Base-by-base conservation (phyloP, 2,888 invertebrate genomes). In the Ophion ellenae region DNA sequence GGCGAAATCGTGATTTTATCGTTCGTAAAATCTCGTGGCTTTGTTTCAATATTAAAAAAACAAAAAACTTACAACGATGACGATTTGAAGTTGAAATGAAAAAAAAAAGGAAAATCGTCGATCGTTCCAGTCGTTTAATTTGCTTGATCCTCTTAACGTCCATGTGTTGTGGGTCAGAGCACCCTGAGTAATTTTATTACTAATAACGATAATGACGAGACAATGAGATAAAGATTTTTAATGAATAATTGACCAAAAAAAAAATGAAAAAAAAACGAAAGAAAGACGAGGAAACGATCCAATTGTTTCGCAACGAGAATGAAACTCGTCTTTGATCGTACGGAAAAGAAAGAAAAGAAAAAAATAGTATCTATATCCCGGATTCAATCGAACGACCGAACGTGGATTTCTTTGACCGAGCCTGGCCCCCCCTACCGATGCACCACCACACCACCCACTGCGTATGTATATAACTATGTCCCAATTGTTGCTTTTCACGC, bases 161-260 rank as follows among this genome's bases (percentile, higher is more conserved):
- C 94, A 94, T 94, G 94, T 94, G 94, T 94, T 94, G 93, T 94
- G 94, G 94, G 94, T 94, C 94, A 94, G 94, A 94, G 94, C 94
- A 93, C 93, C 94, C 94, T 93, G 89, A 89, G 89, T 82, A 88
- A 76, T 83, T 83, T 86, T 80, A 85, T 76, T 76, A 83, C 75
- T 83, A 81, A 84, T 79, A 86, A 86, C 84, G 83, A 83, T 84
- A 86, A 84, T 87, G 83, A 86, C 87, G 85, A 87, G 73, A 84
- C 79, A 78, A 83, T 83, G 76, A 75, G 61, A 81, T 81, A 80
- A 80, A 73, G 71, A 73, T 81, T 81, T 81, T 73, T 81, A 67
- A 74, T 66, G 28, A 59, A 74, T 81, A 67, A 67, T 57, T 81
- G 75, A 73, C 78, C 69, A 79, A 73, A 57, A 76, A 79, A 47